Evolutionary conservation across 2,797 vertebrate genomes (phyloP).

Genomic region (Botia kubotai): DNA sequence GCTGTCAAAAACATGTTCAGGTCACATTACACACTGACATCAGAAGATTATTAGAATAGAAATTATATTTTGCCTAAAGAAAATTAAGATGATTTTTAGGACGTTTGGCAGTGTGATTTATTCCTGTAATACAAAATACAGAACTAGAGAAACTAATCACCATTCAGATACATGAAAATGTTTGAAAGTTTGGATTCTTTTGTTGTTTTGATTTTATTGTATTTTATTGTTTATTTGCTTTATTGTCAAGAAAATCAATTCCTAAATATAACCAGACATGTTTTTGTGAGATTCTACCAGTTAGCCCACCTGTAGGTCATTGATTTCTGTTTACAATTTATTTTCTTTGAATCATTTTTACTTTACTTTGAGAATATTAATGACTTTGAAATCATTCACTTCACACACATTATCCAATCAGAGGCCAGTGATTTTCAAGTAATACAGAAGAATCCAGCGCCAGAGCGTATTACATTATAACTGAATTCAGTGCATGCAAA

Average conservation of each 20-base stretch:
- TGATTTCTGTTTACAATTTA: background rate
- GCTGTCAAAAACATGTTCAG: background rate
- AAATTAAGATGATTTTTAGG: too few relatives aligned
- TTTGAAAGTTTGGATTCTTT: too few relatives aligned
- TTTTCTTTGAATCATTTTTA: conserved; percentile 5
- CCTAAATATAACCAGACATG: background rate
- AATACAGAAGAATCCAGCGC: background rate
- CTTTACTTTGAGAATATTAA: background rate
- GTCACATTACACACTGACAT: background rate
- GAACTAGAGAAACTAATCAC: background rate
- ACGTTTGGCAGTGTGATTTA: conserved; percentile 13
- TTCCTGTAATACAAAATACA: background rate
- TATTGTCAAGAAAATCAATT: background rate
- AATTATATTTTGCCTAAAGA: background rate
- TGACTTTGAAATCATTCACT: conserved; percentile 13
- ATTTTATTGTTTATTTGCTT: too few relatives aligned
- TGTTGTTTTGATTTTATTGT: background rate
- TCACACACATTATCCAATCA: background rate
- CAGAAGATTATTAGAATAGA: background rate
- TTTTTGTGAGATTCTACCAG: background rate
- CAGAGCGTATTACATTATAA: conserved; percentile 9
- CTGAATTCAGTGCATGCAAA: conserved; percentile 1
- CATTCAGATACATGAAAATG: background rate
- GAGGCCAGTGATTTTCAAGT: conserved; percentile 6
- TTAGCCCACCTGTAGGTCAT: background rate